Evolutionary conservation across 2,888 invertebrate species (phyloP), one percentile per base, ranked within the genome.

Genomic region (Leptinotarsa peninsularis): DNA sequence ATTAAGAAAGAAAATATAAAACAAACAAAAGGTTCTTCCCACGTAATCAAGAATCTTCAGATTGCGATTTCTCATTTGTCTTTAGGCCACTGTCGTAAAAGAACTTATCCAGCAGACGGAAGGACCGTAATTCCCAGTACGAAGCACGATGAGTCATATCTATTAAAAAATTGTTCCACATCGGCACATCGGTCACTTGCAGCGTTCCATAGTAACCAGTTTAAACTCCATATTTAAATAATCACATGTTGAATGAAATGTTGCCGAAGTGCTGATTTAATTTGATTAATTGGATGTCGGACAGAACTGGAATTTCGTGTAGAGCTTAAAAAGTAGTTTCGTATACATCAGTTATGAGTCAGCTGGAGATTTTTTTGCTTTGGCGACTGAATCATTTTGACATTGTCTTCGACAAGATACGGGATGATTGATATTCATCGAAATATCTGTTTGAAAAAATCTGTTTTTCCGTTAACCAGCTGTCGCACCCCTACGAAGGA

Each of bases 281-380:
- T 69, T 33, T 43, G 69, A 50, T 23, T 50, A 68, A 68, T 68
- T 49, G 15, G 10, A 54, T 27, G 54, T 18, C 54, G 69, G 56
- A 56, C 54, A 33, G 56, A 69, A 69, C 69, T 69, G 69, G 69
- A 56, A 69, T 69, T 56, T 69, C 56, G 69, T n/a, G 43, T 27
- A 33, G 63, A 21, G 23, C 54, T 52, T 17, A 17, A 23, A 68
- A 33, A 67, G 43, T 13, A 15, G 13, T 50, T 54, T 52, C 27
- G 27, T 43, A 13, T 63, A 33, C 43, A 10, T 27, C 33, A 33
- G 15, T 17, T n/a, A 33, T 63, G 63, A 63, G 17, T 63, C 63
- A 63, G 7, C 15, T 17, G 63, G 10, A 63, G 43, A 63, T 63
- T 63, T 43, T 43, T 27, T 33, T 17, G 3, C 4, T 17, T 15